These are phyloP conservation scores for Dasyprocta punctata DNA, from an alignment of 2,113 vertebrate species.

Conservation along the genomic window DNA sequence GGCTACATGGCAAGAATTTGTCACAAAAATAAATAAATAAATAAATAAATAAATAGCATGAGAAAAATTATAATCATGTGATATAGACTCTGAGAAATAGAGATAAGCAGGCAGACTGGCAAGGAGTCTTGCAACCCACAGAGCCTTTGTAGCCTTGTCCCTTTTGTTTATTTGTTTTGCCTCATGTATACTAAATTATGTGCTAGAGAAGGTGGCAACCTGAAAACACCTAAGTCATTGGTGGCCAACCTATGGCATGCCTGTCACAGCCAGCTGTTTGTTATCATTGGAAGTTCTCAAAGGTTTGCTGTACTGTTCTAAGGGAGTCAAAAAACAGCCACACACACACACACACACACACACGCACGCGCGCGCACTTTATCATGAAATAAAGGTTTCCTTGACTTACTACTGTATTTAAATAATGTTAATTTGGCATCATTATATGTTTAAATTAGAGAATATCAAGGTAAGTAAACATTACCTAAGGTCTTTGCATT, in stretches of 20 bases:
- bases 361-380: background rate
- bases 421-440: background rate
- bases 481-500: background rate
- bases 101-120: background rate
- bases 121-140: background rate
- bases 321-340: background rate
- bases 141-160: rapidly evolving
- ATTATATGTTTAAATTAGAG: background rate
- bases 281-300: background rate
- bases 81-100: background rate
- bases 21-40: background rate
- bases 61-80: too few relatives aligned
- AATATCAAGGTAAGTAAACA: background rate
- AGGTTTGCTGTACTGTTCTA: background rate
- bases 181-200: background rate
- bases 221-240: background rate
- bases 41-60: too few relatives aligned
- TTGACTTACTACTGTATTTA: background rate
- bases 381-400: background rate
- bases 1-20: background rate
- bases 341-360: background rate
- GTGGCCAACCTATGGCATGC: background rate
- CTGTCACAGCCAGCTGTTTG: background rate
- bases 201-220: background rate
- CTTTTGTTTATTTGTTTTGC: background rate